phyloP scores from a whole-genome alignment of 2,113 vertebrate genomes.

The Tapirus terrestris region DNA sequence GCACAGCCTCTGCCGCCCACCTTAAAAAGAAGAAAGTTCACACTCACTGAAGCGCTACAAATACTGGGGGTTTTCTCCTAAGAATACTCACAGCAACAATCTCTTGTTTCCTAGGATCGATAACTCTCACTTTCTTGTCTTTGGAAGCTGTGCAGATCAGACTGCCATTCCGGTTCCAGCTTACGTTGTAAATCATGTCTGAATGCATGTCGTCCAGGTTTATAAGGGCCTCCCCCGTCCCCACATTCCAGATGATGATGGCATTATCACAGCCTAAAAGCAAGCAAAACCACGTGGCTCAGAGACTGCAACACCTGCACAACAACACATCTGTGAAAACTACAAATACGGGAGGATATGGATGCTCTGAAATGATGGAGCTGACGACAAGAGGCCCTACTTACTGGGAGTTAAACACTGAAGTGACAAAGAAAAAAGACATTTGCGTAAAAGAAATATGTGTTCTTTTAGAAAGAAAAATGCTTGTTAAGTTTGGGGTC shows the following conservation, averaged over 20 bases:
- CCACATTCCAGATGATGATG: slow-evolving; percentile 97
- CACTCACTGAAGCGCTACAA: not conserved
- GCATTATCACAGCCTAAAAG: slow-evolving; percentile 94
- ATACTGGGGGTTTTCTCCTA: accelerated
- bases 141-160: slow-evolving; percentile 98
- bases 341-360: not conserved
- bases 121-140: slow-evolving; percentile 96
- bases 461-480: not conserved
- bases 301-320: not conserved
- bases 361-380: not conserved
- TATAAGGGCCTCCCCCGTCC: slow-evolving; percentile 94
- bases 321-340: not conserved
- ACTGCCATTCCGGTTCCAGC: slow-evolving; percentile 97
- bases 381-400: not conserved
- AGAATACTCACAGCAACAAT: slow-evolving; percentile 90
- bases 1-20: not conserved
- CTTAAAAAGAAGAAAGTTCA: not conserved
- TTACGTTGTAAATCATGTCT: slow-evolving; percentile 95
- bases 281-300: not conserved
- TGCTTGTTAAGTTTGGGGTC: not conserved
- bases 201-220: slow-evolving; percentile 96
- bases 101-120: slow-evolving; percentile 94
- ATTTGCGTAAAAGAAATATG: not conserved
- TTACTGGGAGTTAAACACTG: not conserved
- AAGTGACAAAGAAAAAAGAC: not conserved